A percentile compares a stretch with the other conserved stretches of the same genome.
Evolutionary conservation across 2,113 vertebrate genomes (phyloP).

Genomic region (Brachyhypopomus gauderio): DNA sequence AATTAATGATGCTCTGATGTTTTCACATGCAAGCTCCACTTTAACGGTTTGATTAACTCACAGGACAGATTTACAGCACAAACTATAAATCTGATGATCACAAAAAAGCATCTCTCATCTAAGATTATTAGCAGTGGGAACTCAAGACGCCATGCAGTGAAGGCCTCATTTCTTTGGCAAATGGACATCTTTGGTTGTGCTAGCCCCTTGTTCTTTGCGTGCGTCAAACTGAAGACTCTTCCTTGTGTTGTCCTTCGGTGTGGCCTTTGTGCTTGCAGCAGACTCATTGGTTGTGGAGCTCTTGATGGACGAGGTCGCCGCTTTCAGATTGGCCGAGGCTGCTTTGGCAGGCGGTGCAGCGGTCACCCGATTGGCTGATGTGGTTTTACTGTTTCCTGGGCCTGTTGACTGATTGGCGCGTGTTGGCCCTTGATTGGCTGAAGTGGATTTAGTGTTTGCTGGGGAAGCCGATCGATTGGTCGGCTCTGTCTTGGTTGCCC

Average conservation of each 20-base stretch:
- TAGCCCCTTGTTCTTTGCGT: slow-evolving; percentile 58
- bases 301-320: slow-evolving; percentile 11
- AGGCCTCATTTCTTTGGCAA: slow-evolving; percentile 61
- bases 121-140: background rate
- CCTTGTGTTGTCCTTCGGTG: slow-evolving; percentile 66
- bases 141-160: slow-evolving; percentile 2
- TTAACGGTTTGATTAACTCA: slow-evolving; percentile 42
- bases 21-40: slow-evolving; percentile 32
- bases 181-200: slow-evolving; percentile 59
- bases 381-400: slow-evolving; percentile 23
- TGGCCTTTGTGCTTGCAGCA: slow-evolving; percentile 14
- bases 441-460: slow-evolving; percentile 38
- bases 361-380: slow-evolving; percentile 20
- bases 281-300: background rate
- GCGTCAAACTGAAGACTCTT: slow-evolving; percentile 53
- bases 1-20: slow-evolving; percentile 17
- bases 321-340: slow-evolving; percentile 29
- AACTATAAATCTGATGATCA: slow-evolving; percentile 16
- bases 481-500: slow-evolving; percentile 26
- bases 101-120: slow-evolving; percentile 26
- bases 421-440: slow-evolving; percentile 37
- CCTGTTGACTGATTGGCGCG: slow-evolving; percentile 36
- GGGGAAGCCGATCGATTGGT: slow-evolving; percentile 33
- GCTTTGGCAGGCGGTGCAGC: slow-evolving; percentile 22
- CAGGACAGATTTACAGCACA: slow-evolving; percentile 20